Evolutionary conservation across 2,113 vertebrate species (phyloP), one percentile per base, ranked within the genome.

Genomic region (Pseudois nayaur): DNA sequence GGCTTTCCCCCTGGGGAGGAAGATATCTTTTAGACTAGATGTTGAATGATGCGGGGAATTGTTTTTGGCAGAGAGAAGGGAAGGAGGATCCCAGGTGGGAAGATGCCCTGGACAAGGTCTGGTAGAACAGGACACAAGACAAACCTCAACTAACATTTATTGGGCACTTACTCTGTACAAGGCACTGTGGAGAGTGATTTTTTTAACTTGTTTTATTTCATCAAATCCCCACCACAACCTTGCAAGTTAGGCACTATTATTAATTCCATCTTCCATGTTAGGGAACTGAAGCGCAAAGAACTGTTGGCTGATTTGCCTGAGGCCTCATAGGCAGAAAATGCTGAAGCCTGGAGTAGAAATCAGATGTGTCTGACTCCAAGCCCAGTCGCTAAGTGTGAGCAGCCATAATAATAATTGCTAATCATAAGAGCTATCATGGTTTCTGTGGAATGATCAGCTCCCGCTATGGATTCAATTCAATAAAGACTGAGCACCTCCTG

Each of bases 281-380:
- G 89, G 48, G 71, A 81, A 94, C 23, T 6, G 14, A 92, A 81
- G 64, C 8, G 36, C 64, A 94, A 84, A 96, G 64, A 94, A 87
- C 67, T 74, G 59, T 36, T 59, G 50, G n/a, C 3, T 60, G 55
- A 97, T 21, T 97, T 97, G 55, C 31, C 15, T 81, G n/a, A 97
- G 81, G 43, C 67, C 45, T 94, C 67, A 86, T 15, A 78, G 40
- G 60, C 87, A 91, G 92, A 86, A 89, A 97, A 85, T 94, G 15
- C 55, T 92, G 64, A 59, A 76, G 13, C 55, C 29, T 52, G 36
- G 59, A 57, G n/a, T 90, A 33, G 89, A 84, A 94, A 85, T 76
- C 90, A 82, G 59, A 82, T 78, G 82, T 81, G 27, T 81, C 21
- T 82, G 45, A 95, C 23, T 93, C 40, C 25, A 93, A 97, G 36